Conservation (phyloP, 1,140 invertebrate species). For the Bombus impatiens region DNA sequence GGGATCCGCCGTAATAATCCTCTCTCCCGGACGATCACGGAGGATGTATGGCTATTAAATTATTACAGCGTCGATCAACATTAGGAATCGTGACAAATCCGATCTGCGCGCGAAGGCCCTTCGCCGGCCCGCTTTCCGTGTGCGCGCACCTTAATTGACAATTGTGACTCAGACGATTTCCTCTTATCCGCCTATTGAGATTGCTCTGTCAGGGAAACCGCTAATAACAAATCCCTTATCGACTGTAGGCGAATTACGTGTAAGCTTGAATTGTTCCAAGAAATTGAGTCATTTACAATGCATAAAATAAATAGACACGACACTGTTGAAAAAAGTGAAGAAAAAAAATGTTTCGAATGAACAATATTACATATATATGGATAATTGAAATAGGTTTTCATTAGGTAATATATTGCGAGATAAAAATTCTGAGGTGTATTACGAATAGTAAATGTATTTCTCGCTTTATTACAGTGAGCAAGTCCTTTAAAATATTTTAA, state of each 20-base stretch:
- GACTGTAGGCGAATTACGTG: conserved; percentile 19
- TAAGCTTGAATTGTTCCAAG: background rate
- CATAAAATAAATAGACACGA: conserved; percentile 13
- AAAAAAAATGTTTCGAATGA: background rate
- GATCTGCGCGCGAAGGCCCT: conserved; percentile 68
- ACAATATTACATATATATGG: too few relatives aligned
- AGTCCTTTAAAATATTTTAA: too few relatives aligned
- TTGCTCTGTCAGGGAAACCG: conserved; percentile 25
- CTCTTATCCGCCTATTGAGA: conserved; percentile 54
- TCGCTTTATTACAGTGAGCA: background rate
- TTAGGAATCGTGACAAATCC: conserved; percentile 82
- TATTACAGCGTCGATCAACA: conserved; percentile 80
- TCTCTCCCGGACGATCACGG: conserved; percentile 72
- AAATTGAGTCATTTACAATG: conserved; percentile 1
- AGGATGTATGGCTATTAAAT: conserved; percentile 80
- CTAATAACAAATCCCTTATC: conserved; percentile 54
- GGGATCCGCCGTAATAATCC: conserved; percentile 76
- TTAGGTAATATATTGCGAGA: too few relatives aligned
- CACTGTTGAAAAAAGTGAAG: background rate
- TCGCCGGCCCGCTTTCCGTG: conserved; percentile 9
- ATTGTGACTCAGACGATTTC: conserved; percentile 59
- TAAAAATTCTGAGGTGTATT: too few relatives aligned
- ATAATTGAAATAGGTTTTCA: too few relatives aligned
- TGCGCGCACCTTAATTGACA: conserved; percentile 63
- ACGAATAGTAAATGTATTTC: background rate